Conservation (phyloP, 2,888 invertebrate species). For the Eustalomyia histrio region DNA sequence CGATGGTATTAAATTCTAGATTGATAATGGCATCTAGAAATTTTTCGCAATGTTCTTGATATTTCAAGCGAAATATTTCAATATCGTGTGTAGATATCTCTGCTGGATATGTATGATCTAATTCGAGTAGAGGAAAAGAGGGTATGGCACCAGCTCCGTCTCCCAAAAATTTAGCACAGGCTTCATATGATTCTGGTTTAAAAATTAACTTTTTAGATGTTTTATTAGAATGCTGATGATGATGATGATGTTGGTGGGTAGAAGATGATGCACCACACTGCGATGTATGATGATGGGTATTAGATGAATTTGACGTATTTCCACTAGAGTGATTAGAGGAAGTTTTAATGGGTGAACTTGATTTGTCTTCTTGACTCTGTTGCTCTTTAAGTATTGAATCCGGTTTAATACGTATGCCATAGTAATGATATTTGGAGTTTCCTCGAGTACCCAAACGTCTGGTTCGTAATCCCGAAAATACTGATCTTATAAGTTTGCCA, state of each 20-base stretch:
- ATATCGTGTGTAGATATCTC: constrained; percentile 89
- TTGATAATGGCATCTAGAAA: constrained; percentile 95
- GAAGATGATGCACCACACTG: constrained; percentile 46
- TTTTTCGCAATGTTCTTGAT: constrained; percentile 94
- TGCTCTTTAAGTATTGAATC: constrained; percentile 85
- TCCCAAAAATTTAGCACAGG: constrained; percentile 86
- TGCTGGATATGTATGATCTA: constrained; percentile 83
- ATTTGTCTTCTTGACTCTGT: constrained; percentile 80
- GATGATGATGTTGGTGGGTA: constrained; percentile 33
- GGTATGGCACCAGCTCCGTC: constrained; percentile 88
- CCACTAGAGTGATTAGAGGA: constrained; percentile 20
- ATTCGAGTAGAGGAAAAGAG: constrained; percentile 87
- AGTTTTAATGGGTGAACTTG: constrained; percentile 61
- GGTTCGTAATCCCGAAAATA: constrained; percentile 97
- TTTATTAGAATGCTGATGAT: constrained; percentile 40
- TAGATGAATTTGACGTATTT: neutral
- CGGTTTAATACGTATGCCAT: constrained; percentile 97
- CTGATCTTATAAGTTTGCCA: constrained; percentile 98
- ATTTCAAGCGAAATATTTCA: constrained; percentile 88
- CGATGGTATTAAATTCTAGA: constrained; percentile 93
- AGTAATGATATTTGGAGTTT: constrained; percentile 99
- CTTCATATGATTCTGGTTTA: constrained; percentile 79
- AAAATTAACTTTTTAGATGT: constrained; percentile 68
- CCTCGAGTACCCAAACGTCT: constrained; percentile 96
- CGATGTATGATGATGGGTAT: neutral